Percentiles rank a stretch among this genome's conserved stretches.
These are phyloP conservation scores for Monomorium pharaonis DNA, from an alignment of 1,140 invertebrate genomes.

Conservation along the genomic window DNA sequence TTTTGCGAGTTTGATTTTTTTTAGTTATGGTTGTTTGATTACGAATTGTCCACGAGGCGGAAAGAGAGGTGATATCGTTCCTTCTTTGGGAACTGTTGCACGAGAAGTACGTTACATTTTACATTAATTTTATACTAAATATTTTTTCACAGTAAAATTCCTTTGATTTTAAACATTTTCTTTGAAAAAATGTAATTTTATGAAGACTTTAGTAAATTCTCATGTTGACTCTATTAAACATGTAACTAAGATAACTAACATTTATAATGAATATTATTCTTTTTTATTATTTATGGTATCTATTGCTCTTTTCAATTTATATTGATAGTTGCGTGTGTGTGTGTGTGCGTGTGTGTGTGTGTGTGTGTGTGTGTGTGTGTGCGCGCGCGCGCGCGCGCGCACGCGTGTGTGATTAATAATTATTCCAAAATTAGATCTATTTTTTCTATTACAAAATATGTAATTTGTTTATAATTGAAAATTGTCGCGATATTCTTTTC, in stretches of 20 bases:
- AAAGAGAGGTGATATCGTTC: conserved; percentile 82
- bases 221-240: neutral
- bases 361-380: too few species aligned
- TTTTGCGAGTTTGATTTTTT: conserved; percentile 63
- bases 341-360: too few species aligned
- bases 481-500: conserved; percentile 36
- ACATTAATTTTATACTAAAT: neutral
- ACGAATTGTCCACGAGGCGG: conserved; percentile 86
- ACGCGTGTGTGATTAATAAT: too few species aligned
- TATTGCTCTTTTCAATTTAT: neutral
- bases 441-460: neutral
- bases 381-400: too few species aligned
- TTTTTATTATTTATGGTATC: neutral
- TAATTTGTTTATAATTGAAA: conserved; percentile 3
- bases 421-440: neutral
- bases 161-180: neutral
- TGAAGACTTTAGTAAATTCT: neutral
- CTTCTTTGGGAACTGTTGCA: conserved; percentile 74
- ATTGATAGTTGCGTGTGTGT: too few species aligned
- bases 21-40: conserved; percentile 83
- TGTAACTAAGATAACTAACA: neutral
- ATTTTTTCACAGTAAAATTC: neutral
- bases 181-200: neutral
- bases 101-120: conserved; percentile 71
- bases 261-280: neutral